Evolutionary conservation across 2,797 vertebrate species (phyloP), one percentile per base, ranked within the genome.

Genomic region (Apogon hyalosoma): DNA sequence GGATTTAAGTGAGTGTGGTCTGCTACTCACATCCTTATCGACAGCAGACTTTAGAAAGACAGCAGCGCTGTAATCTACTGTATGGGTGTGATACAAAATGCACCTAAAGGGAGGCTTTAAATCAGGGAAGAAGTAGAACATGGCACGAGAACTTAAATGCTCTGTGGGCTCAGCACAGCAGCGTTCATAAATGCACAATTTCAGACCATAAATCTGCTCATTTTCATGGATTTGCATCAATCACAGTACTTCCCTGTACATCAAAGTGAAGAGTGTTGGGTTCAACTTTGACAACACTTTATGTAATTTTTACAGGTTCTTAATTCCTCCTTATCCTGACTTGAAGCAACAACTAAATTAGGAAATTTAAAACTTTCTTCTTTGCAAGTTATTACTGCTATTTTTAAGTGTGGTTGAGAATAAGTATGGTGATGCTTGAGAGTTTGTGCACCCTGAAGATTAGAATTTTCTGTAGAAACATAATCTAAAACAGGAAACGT

Each of bases 1-100:
- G 75, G 72, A 78, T 83, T 81, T 72, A 73, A 60, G 46, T 3
- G 51, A 21, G 36, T 14, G 69, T 0, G 64, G 63, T 65, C 50
- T 7, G 64, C 75, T 33, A 69, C 69, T 19, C 59, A 69, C 16
- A 67, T 75, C 41, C 52, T 49, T 43, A 56, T 63, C 41, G 63
- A 51, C 63, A 54, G 63, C 46, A 40, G 42, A 58, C 61, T 54
- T 57, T 19, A 48, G 7, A 51, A 16, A 33, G 15, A 63, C 67
- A 69, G 48, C 31, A 8, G 38, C 43, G 28, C 40, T 10, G 62
- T 45, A 50, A 39, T 48, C 13, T 52, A 12, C 33, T 36, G 9
- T 36, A 36, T 45, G 54, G 11, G 41, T 0, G 3, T 49, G 19
- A 52, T 50, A 19, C 33, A 13, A 48, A 69, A 69, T 3, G 9